Evolutionary conservation across 1,140 invertebrate genomes (phyloP), one percentile per base, ranked within the genome.

Genomic region (Drosophila bocki): DNA sequence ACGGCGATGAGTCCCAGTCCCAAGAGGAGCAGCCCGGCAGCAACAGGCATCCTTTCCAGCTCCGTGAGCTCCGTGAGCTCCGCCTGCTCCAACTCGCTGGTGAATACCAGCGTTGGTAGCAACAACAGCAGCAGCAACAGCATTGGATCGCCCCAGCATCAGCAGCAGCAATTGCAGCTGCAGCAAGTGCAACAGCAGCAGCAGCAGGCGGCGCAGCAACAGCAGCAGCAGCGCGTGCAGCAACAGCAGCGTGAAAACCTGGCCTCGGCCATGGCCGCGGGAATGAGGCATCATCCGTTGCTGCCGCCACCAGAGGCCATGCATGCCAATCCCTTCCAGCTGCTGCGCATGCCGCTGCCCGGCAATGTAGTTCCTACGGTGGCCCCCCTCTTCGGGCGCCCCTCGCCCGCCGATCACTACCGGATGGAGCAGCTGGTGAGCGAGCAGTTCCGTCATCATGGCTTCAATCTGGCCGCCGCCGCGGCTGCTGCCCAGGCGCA

Each of bases 351-450:
- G 94, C 95, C 95, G 12, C 91, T 96, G 76, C 94, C 94, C 29
- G 94, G 94, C 67, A 94, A 94, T 78, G 94, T 95, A 82, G 92
- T 93, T 92, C 95, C 95, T 85, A 95, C 94, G 71, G 94, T 95
- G 53, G 93, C 94, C 50, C 95, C 96, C 1, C 92, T 96, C 9
- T 96, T 96, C 85, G 94, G 95, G 3, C 94, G 96, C 68, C 96
- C 96, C 39, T 94, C 95, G 93, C 95, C 95, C 67, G 95, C 95
- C 65, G 96, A 96, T 90, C 91, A 92, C 60, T 97, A 96, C 92
- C 94, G 96, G 63, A 96, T 97, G 95, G 96, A 97, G 90, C 96
- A 97, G 91, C 93, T 97, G 39, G 95, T 97, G 9, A 96, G 95
- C 44, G 96, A 97, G 84, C 96, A 97, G 91, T 96, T 97, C 88